Evolutionary conservation across 2,113 vertebrate species (phyloP).

Genomic region (Sclerurus mexicanus): DNA sequence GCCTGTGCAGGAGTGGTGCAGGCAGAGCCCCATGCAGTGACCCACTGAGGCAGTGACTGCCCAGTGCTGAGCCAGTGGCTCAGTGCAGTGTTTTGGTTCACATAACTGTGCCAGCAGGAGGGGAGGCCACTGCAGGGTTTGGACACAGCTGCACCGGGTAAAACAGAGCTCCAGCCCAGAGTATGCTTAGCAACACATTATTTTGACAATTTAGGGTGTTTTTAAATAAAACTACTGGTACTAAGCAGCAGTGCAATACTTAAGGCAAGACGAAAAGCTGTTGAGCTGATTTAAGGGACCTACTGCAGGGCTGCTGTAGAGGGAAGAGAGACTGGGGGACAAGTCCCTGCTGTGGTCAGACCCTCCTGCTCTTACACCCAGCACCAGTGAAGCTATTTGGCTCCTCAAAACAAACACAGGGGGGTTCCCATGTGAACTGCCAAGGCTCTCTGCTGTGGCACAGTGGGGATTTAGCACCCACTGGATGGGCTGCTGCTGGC

Average conservation of each 20-base stretch:
- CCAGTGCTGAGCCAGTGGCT: accelerated
- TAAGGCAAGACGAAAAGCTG: background rate
- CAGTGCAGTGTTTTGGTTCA: background rate
- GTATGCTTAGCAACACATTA: background rate
- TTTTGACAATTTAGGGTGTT: background rate
- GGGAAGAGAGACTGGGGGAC: background rate
- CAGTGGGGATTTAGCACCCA: background rate
- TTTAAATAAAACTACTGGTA: background rate
- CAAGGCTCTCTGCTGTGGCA: background rate
- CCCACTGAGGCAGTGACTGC: background rate
- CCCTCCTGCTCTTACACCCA: background rate
- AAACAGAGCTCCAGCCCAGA: background rate
- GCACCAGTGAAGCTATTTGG: background rate
- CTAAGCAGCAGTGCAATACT: accelerated
- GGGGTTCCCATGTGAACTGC: background rate
- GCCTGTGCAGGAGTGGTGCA: background rate
- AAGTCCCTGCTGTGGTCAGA: background rate
- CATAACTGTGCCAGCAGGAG: background rate
- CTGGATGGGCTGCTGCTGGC: accelerated
- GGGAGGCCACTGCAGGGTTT: background rate
- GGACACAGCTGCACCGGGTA: background rate
- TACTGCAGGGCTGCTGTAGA: no score
- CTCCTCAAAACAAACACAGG: background rate
- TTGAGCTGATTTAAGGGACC: background rate
- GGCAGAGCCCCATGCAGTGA: accelerated